Evolutionary conservation across 1,140 invertebrate species (phyloP).

Genomic region (Xylocopa sonorina): DNA sequence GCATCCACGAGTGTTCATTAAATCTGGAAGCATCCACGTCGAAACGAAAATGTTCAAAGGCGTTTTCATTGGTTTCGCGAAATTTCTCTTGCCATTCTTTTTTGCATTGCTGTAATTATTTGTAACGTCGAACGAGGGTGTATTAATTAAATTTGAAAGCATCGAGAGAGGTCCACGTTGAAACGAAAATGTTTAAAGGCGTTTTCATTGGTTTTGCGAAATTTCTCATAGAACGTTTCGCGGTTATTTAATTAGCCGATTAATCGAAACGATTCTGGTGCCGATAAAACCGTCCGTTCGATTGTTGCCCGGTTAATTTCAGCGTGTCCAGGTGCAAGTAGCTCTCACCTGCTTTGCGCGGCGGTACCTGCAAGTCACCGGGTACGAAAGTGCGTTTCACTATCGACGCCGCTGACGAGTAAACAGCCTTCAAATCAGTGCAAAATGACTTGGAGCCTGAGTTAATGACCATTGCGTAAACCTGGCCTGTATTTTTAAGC

Average conservation of each 20-base stretch:
- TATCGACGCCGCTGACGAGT: conserved; percentile 41
- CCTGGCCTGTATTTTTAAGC: conserved; percentile 15
- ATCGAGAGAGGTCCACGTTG: no score
- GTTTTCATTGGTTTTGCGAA: no score
- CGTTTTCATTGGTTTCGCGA: no score
- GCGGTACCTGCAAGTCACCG: conserved; percentile 62
- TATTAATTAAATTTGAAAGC: no score
- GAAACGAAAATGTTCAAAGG: no score
- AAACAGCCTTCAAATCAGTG: conserved; percentile 57
- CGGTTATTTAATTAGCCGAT: conserved; percentile 54
- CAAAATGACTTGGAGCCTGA: conserved; percentile 40
- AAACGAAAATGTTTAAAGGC: no score
- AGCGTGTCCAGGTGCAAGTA: conserved; percentile 58
- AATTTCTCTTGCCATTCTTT: no score
- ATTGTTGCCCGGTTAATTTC: conserved; percentile 55
- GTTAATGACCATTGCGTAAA: conserved; percentile 34
- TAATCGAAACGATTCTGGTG: conserved; percentile 20
- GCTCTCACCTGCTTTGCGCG: conserved; percentile 63
- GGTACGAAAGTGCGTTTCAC: conserved; percentile 59
- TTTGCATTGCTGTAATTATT: no score
- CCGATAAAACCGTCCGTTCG: not conserved
- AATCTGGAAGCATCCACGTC: no score
- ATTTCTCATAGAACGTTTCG: no score
- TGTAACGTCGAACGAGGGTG: no score
- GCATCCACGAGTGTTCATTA: no score